Evolutionary conservation across 2,113 vertebrate genomes (phyloP).

Genomic region (Thinocorus orbignyianus): DNA sequence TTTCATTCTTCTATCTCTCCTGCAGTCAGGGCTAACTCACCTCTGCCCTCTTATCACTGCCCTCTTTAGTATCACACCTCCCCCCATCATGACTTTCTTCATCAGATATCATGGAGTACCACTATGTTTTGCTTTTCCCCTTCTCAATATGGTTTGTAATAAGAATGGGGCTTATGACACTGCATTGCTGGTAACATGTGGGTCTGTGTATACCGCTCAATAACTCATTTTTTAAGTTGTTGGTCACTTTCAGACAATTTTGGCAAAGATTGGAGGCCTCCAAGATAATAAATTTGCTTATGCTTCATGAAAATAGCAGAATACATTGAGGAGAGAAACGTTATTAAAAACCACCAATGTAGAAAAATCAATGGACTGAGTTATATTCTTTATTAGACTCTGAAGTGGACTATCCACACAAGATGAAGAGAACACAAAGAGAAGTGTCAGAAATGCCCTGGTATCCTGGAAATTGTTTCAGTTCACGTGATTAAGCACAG

Average conservation of each 20-base stretch:
- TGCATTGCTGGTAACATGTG: background rate
- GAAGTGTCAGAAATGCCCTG: background rate
- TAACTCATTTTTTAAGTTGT: background rate
- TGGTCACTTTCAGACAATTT: background rate
- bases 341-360: background rate
- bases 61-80: background rate
- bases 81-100: background rate
- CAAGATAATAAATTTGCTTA: background rate
- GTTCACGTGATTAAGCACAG: background rate
- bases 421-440: background rate
- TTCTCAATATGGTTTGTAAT: background rate
- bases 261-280: background rate
- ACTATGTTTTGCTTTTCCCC: background rate
- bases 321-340: background rate
- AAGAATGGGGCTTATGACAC: background rate
- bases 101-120: background rate
- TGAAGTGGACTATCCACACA: background rate
- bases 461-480: background rate
- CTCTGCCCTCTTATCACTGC: background rate
- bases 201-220: background rate
- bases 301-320: background rate
- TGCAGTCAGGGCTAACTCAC: background rate
- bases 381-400: background rate
- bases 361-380: slow-evolving; percentile 7
- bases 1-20: background rate